Evolutionary conservation across 2,797 vertebrate genomes (phyloP).

Genomic region (Gastrophryne carolinensis): DNA sequence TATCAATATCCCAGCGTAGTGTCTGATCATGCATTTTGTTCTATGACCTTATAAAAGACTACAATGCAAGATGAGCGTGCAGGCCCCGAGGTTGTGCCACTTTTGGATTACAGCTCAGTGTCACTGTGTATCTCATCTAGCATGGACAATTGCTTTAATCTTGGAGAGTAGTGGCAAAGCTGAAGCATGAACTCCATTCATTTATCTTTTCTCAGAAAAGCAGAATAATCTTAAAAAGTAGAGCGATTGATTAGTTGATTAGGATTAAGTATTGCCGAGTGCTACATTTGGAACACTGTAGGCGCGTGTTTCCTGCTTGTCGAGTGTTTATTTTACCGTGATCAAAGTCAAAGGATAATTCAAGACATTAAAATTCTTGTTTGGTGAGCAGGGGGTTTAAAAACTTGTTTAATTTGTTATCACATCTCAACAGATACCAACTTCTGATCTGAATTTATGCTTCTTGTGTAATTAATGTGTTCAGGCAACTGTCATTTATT

Average conservation of each 20-base stretch:
- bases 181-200: conserved; percentile 30
- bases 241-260: conserved; percentile 34
- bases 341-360: conserved; percentile 33
- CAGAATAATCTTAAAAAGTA: conserved; percentile 35
- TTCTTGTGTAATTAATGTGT: background rate
- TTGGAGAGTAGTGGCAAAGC: conserved; percentile 41
- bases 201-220: conserved; percentile 37
- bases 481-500: background rate
- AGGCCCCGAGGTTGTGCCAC: conserved; percentile 42
- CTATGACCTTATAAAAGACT: conserved; percentile 48
- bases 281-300: background rate
- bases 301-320: background rate
- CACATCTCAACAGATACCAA: background rate
- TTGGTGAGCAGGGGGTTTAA: background rate
- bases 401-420: background rate
- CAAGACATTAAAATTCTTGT: background rate
- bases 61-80: conserved; percentile 34
- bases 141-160: conserved; percentile 48
- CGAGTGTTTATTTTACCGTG: conserved; percentile 10
- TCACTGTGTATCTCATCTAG: conserved; percentile 45
- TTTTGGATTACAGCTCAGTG: conserved; percentile 49
- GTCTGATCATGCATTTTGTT: conserved; percentile 12
- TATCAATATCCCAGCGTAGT: conserved; percentile 34
- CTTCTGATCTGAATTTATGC: background rate
- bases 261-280: conserved; percentile 6